Conservation (phyloP, 35 echinoderm and acorn worm species). For the Ophiothrix spiculata region DNA sequence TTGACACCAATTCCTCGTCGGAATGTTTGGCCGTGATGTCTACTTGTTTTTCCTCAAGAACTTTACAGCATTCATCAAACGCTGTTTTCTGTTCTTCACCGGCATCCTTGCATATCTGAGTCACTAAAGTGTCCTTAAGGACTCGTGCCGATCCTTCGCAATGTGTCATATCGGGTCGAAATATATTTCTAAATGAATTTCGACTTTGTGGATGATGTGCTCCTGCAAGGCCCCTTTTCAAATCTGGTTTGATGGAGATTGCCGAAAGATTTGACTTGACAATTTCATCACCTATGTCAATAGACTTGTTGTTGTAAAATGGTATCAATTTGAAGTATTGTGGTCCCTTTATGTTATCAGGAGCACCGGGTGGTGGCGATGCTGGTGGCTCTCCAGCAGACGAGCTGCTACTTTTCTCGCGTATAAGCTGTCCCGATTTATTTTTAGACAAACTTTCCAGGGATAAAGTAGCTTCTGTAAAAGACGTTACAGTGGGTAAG, state of each 20-base stretch:
- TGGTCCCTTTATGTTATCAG: neutral
- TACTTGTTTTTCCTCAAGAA: conserved; percentile 37
- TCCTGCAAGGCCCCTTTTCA: conserved; percentile 8
- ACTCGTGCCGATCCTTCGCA: conserved; percentile 63
- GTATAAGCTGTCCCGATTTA: conserved; percentile 5
- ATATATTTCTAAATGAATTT: conserved; percentile 91
- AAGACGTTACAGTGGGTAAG: neutral
- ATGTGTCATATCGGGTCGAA: conserved; percentile 83
- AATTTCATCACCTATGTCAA: conserved; percentile 48
- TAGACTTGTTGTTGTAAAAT: conserved; percentile 47
- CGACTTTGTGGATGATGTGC: conserved; percentile 40
- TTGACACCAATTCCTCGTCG: conserved; percentile 57
- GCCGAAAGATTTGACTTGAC: conserved; percentile 51
- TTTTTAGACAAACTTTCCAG: neutral
- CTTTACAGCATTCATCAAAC: conserved; percentile 16
- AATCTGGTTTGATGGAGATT: conserved; percentile 67
- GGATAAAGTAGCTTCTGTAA: conserved; percentile 60
- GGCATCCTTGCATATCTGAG: neutral
- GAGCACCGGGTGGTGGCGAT: neutral
- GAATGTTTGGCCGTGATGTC: conserved; percentile 67
- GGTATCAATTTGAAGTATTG: conserved; percentile 43
- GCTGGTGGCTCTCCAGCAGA: neutral
- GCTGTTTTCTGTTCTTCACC: neutral
- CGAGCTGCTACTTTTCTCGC: neutral
- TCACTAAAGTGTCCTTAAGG: conserved; percentile 43